Conservation (phyloP, 2,113 vertebrate genomes). For the Pogonocichla stellata region DNA sequence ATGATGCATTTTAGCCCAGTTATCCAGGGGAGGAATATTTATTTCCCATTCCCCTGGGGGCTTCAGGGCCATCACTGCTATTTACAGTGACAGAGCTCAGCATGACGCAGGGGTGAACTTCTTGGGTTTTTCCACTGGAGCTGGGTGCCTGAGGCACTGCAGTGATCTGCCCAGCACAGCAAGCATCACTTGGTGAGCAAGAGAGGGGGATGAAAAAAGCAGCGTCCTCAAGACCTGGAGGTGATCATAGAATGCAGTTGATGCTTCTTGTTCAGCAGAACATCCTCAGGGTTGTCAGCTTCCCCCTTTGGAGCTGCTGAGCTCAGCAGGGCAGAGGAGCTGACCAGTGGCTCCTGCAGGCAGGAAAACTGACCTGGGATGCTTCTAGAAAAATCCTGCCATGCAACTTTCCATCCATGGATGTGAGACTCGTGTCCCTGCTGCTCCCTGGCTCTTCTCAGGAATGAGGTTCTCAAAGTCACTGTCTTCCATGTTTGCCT, state of each 20-base stretch:
- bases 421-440: not conserved
- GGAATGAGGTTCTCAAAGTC: not conserved
- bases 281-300: not conserved
- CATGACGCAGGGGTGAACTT: fast-evolving
- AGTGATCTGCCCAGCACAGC: not conserved
- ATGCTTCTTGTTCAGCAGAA: not conserved
- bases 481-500: not conserved
- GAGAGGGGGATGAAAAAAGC: not conserved
- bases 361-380: not conserved
- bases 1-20: not conserved
- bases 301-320: not conserved
- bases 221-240: not conserved
- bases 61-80: not conserved
- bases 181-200: not conserved
- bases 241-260: not conserved
- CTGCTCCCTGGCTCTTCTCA: not conserved
- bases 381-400: not conserved
- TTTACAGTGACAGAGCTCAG: not conserved
- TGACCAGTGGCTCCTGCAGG: fast-evolving
- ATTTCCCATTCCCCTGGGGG: not conserved
- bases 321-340: not conserved
- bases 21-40: not conserved
- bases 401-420: fast-evolving
- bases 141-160: not conserved
- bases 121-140: conserved; percentile 1